Evolutionary conservation across 2,888 invertebrate species (phyloP).

Genomic region (Epistrophe grossulariae): DNA sequence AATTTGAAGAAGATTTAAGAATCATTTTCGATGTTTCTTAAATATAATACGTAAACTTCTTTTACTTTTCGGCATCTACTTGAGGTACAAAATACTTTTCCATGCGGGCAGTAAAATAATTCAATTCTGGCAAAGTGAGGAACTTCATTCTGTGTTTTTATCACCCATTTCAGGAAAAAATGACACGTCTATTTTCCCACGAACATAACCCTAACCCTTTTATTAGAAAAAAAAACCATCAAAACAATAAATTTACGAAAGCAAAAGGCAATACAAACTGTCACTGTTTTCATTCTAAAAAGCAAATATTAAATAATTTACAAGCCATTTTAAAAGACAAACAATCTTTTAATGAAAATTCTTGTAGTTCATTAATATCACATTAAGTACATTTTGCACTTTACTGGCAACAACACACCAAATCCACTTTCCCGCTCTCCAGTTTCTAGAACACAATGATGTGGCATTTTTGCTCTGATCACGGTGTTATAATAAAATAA

Average conservation of each 20-base stretch:
- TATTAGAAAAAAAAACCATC: conserved; percentile 26
- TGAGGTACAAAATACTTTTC: no score
- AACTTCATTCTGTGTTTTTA: no score
- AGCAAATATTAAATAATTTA: conserved; percentile 84
- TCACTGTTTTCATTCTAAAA: conserved; percentile 76
- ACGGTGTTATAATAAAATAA: conserved; percentile 74
- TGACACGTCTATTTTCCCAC: background rate
- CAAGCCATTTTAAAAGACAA: conserved; percentile 87
- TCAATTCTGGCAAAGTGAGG: no score
- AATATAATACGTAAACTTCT: no score
- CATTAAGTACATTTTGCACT: conserved; percentile 83
- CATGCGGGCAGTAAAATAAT: no score
- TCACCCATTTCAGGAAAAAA: background rate
- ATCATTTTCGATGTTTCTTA: no score
- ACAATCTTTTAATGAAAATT: conserved; percentile 87
- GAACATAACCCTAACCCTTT: background rate
- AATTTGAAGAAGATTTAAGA: no score
- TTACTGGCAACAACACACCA: conserved; percentile 3
- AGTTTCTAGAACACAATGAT: background rate
- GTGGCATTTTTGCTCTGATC: conserved; percentile 65
- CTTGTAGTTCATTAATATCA: conserved; percentile 88
- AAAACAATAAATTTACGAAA: conserved; percentile 59
- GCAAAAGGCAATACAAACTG: conserved; percentile 77
- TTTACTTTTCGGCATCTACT: no score
- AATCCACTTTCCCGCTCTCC: background rate